Conservation (phyloP, 2,113 vertebrate genomes). For the Aptenodytes patagonicus region DNA sequence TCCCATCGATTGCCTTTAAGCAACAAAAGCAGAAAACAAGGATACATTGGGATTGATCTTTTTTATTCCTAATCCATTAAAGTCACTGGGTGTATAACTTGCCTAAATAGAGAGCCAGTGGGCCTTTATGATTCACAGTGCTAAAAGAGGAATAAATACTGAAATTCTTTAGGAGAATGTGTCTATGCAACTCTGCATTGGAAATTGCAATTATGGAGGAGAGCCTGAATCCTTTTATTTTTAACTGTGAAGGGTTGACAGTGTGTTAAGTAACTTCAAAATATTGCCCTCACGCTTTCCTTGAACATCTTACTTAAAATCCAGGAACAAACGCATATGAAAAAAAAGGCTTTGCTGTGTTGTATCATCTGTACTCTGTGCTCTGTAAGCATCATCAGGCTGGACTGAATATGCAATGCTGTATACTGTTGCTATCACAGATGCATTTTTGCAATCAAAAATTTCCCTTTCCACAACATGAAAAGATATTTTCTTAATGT, state of each 20-base stretch:
- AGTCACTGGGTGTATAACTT: neutral
- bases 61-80: neutral
- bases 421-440: neutral
- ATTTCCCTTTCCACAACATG: slow-evolving; percentile 3
- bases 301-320: slow-evolving; percentile 6
- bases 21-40: neutral
- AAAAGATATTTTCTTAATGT: slow-evolving; percentile 49
- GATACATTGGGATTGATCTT: neutral
- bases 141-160: slow-evolving; percentile 20
- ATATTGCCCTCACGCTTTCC: slow-evolving; percentile 20
- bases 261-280: slow-evolving; percentile 34
- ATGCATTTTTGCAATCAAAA: slow-evolving; percentile 11
- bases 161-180: neutral
- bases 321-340: neutral
- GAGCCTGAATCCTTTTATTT: slow-evolving; percentile 43
- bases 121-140: slow-evolving; percentile 1
- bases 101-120: neutral
- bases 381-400: neutral
- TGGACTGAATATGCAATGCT: neutral
- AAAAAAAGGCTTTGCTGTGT: neutral
- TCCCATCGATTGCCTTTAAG: neutral
- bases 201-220: slow-evolving; percentile 8
- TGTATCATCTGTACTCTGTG: neutral
- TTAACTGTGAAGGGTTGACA: slow-evolving; percentile 28
- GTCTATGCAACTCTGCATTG: neutral